These are phyloP conservation scores for Lanistes nyassanus DNA, from an alignment of 1,140 invertebrate species.

Conservation along the genomic window DNA sequence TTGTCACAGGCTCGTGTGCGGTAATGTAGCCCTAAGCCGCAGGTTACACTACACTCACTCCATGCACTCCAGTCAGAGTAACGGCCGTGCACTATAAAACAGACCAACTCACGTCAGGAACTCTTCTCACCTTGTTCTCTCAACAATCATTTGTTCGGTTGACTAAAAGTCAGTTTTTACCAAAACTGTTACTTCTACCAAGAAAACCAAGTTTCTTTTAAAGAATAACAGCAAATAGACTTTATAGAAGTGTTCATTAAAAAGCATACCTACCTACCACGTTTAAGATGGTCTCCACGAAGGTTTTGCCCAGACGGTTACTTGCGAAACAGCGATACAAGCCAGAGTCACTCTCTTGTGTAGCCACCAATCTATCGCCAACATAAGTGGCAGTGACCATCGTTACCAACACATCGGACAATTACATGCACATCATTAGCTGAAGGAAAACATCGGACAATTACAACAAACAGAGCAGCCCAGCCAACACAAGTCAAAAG, in stretches of 20 bases:
- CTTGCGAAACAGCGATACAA: conserved; percentile 69
- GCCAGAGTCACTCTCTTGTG: conserved; percentile 66
- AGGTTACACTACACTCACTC: conserved; percentile 75
- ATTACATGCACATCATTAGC: too few species aligned
- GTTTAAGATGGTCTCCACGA: conserved; percentile 57
- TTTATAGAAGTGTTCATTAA: background rate
- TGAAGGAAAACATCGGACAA: too few species aligned
- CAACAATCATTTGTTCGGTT: too few species aligned
- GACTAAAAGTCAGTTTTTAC: background rate
- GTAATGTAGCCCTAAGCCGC: conserved; percentile 74
- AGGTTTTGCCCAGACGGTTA: conserved; percentile 61
- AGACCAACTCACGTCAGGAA: background rate
- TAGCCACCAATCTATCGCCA: conserved; percentile 61
- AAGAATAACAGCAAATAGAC: background rate
- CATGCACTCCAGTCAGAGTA: conserved; percentile 76
- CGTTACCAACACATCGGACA: too few species aligned
- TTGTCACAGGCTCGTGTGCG: conserved; percentile 74
- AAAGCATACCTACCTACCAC: conserved; percentile 63
- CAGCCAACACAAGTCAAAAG: too few species aligned
- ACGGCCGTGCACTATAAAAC: conserved; percentile 71
- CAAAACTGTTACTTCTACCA: too few species aligned
- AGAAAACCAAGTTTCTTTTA: background rate
- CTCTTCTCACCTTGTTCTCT: too few species aligned
- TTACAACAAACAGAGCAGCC: too few species aligned
- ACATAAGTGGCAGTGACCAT: too few species aligned